Conservation (phyloP, 2,797 vertebrate genomes). For the Acrossocheilus fasciatus region DNA sequence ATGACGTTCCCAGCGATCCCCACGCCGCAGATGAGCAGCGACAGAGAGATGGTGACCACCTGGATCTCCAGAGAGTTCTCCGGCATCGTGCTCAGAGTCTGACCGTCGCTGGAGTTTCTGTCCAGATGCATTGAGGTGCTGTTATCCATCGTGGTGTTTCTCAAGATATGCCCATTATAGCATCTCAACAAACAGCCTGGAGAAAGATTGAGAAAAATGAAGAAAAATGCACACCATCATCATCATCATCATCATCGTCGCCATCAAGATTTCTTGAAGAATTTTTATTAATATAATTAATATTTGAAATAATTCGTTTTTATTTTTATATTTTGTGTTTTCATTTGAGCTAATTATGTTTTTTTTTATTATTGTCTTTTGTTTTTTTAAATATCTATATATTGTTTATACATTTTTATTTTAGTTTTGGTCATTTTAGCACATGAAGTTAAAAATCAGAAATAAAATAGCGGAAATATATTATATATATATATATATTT, state of each 20-base stretch:
- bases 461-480: no score
- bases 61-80: conserved; percentile 79
- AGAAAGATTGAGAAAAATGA: background rate
- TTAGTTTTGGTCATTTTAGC: no score
- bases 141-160: background rate
- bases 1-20: conserved; percentile 87
- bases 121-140: background rate
- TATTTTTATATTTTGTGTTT: background rate
- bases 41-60: conserved; percentile 83
- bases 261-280: background rate
- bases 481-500: no score
- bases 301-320: background rate
- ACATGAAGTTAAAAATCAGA: no score
- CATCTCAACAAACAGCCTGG: background rate
- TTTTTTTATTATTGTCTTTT: no score
- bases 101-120: background rate
- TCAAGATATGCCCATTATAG: background rate
- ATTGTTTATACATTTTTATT: no score
- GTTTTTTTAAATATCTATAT: no score
- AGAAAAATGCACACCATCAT: background rate
- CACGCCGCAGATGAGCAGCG: conserved; percentile 84
- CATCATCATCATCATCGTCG: background rate
- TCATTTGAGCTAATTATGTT: no score
- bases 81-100: background rate
- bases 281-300: background rate